Percentiles rank a stretch among this genome's conserved stretches.
Conservation (phyloP, 1,140 invertebrate genomes). For the Drosophila orosa region DNA sequence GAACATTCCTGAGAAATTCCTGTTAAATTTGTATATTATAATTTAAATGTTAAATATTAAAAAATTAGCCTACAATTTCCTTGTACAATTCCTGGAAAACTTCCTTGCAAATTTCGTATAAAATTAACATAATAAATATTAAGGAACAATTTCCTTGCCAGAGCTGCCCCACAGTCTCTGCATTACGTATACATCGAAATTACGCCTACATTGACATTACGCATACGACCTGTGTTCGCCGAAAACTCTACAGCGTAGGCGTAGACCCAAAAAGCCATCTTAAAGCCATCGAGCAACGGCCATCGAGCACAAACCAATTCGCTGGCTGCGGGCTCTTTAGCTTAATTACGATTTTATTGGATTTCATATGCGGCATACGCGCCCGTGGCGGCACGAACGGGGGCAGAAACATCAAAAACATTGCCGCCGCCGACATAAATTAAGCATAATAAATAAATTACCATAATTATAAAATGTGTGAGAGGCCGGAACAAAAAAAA, state of each 20-base stretch:
- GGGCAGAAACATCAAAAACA: slow-evolving; percentile 55
- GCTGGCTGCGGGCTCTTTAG: slow-evolving; percentile 24
- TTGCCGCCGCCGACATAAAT: slow-evolving; percentile 62
- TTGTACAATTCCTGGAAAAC: not conserved
- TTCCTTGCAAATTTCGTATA: too few species aligned
- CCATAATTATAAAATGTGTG: slow-evolving; percentile 70
- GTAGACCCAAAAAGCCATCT: not conserved
- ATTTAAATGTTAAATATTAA: too few species aligned
- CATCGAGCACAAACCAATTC: slow-evolving; percentile 11
- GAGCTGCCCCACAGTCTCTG: too few species aligned
- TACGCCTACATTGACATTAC: not conserved
- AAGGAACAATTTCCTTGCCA: not conserved
- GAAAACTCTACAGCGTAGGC: too few species aligned
- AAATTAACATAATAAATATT: not conserved
- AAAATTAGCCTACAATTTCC: too few species aligned
- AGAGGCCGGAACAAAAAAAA: not conserved
- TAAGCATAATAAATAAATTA: slow-evolving; percentile 74
- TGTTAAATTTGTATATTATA: too few species aligned
- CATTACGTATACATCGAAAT: not conserved
- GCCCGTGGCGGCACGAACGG: slow-evolving; percentile 12
- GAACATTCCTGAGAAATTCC: not conserved
- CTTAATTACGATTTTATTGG: slow-evolving; percentile 49
- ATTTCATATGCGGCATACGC: slow-evolving; percentile 38
- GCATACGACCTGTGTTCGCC: not conserved
- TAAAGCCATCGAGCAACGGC: not conserved